These are phyloP conservation scores for Neodon shergylaensis DNA, from an alignment of 2,113 vertebrate species.

Conservation along the genomic window DNA sequence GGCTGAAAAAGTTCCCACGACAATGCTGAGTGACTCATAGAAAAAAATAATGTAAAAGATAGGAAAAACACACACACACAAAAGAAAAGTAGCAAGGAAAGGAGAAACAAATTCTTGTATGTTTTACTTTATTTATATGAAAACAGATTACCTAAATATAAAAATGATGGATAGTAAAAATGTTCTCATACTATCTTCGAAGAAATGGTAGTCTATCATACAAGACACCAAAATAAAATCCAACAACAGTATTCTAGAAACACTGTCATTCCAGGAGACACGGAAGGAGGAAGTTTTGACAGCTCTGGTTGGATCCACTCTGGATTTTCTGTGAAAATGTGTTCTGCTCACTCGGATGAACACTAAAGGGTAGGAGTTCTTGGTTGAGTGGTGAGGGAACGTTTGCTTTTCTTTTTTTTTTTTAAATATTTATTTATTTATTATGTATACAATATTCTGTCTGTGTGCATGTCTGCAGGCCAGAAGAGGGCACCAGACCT, in stretches of 20 bases:
- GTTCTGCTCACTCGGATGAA: background rate
- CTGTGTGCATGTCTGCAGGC: too few species aligned
- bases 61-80: background rate
- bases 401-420: background rate
- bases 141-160: conserved; percentile 9
- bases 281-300: background rate
- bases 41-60: conserved; percentile 12
- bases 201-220: background rate
- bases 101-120: background rate
- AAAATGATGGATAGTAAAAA: background rate
- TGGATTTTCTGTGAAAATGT: background rate
- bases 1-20: too few species aligned
- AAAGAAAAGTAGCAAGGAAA: background rate
- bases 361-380: background rate
- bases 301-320: background rate
- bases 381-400: background rate
- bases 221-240: background rate
- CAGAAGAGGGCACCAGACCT: too few species aligned
- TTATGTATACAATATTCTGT: too few species aligned
- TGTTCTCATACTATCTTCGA: background rate
- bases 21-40: background rate
- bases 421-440: too few species aligned
- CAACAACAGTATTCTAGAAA: background rate
- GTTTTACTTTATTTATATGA: conserved; percentile 22
- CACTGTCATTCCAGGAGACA: background rate